Conservation (phyloP, 2,888 invertebrate species). For the Aspidiotus destructor region DNA sequence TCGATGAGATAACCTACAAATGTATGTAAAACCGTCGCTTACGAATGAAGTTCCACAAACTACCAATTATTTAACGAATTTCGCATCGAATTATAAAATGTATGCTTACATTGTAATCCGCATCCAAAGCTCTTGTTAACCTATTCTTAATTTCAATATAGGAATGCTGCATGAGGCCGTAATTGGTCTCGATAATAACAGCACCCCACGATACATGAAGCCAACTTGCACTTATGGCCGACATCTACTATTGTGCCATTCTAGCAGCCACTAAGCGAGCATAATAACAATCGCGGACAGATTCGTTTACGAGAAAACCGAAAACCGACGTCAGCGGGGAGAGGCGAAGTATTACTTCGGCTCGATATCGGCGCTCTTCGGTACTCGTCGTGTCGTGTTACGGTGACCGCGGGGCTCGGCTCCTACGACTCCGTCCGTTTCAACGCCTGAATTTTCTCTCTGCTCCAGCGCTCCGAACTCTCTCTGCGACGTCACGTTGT, state of each 20-base stretch:
- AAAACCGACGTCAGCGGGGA: constrained; percentile 28
- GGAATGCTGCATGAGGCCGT: constrained; percentile 50
- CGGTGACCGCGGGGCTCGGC: too few relatives aligned
- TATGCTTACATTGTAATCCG: constrained; percentile 89
- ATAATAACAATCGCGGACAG: constrained; percentile 32
- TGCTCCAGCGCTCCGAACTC: too few relatives aligned
- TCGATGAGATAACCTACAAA: constrained; percentile 32
- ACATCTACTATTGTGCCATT: constrained; percentile 41
- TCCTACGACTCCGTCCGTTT: too few relatives aligned
- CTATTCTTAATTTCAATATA: constrained; percentile 79
- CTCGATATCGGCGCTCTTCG: constrained; percentile 12
- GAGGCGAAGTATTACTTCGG: constrained; percentile 20
- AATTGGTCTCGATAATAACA: constrained; percentile 44
- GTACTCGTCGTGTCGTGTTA: too few relatives aligned
- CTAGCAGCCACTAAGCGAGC: constrained; percentile 30
- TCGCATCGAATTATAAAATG: constrained; percentile 24
- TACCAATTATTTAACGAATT: constrained; percentile 28
- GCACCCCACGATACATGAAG: constrained; percentile 43
- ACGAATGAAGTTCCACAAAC: constrained; percentile 29
- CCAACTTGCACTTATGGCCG: constrained; percentile 47
- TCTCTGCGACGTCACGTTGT: too few relatives aligned
- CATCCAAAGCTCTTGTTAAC: constrained; percentile 93
- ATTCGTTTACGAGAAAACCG: constrained; percentile 31
- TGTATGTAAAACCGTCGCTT: constrained; percentile 33
- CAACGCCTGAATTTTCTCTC: too few relatives aligned